Conservation (phyloP, 2,113 vertebrate species). For the Loxodonta africana region DNA sequence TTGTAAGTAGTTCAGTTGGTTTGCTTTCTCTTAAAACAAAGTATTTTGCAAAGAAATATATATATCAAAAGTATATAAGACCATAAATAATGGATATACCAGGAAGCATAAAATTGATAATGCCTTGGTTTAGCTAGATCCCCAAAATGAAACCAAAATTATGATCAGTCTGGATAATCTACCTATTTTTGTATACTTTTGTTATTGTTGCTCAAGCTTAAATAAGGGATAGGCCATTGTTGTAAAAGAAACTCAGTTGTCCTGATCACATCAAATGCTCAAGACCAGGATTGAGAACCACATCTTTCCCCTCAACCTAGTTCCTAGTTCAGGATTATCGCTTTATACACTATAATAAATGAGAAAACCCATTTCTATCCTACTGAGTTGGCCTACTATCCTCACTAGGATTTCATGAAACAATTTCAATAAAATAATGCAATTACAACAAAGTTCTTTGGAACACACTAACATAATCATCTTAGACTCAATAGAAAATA, state of each 20-base stretch:
- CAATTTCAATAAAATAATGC: constrained; percentile 33
- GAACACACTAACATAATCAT: constrained; percentile 17
- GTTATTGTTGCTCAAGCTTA: constrained; percentile 58
- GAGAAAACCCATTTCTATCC: background rate
- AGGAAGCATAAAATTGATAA: constrained; percentile 75
- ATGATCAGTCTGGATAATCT: constrained; percentile 26
- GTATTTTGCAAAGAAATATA: constrained; percentile 76
- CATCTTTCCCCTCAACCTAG: background rate
- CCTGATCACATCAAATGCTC: constrained; percentile 1
- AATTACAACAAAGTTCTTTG: constrained; percentile 26
- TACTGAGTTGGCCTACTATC: background rate
- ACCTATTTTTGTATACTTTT: constrained; percentile 57
- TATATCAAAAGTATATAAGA: constrained; percentile 69
- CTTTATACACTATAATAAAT: constrained; percentile 22
- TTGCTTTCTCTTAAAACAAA: constrained; percentile 65
- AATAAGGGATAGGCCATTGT: background rate
- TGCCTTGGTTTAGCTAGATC: constrained; percentile 67
- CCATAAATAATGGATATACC: constrained; percentile 69
- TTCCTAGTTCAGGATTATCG: constrained; percentile 16
- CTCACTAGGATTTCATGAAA: constrained; percentile 14
- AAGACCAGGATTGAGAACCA: background rate
- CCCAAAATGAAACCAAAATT: constrained; percentile 68
- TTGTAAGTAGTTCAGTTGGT: constrained; percentile 83
- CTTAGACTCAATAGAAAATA: constrained; percentile 45
- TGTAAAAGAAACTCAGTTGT: background rate